Evolutionary conservation across 2,113 vertebrate species (phyloP).

Genomic region (Rattus rattus): DNA sequence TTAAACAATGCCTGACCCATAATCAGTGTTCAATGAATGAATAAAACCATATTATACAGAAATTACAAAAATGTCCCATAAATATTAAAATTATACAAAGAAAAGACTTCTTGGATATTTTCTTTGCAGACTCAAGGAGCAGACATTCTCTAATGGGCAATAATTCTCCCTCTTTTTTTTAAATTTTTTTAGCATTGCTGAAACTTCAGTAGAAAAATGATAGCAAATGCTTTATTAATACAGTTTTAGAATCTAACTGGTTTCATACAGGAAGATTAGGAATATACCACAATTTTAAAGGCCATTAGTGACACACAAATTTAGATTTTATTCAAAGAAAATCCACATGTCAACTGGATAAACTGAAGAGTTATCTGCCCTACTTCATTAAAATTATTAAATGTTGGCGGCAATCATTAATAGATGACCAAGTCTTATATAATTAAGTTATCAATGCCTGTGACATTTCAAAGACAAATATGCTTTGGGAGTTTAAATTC

Average conservation of each 20-base stretch:
- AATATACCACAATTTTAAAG: slow-evolving; percentile 3
- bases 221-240: not conserved
- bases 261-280: not conserved
- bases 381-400: slow-evolving; percentile 30
- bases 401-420: not conserved
- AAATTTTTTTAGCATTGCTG: not conserved
- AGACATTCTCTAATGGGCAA: not conserved
- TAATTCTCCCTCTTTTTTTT: not conserved
- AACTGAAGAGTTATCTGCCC: not conserved
- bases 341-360: slow-evolving; percentile 44
- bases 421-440: slow-evolving; percentile 2
- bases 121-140: not conserved
- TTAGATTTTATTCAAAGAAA: slow-evolving; percentile 34
- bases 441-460: not conserved
- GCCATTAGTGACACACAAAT: not conserved
- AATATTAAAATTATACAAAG: slow-evolving; percentile 47
- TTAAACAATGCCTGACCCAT: not conserved
- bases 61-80: not conserved
- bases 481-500: slow-evolving; percentile 27
- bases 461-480: slow-evolving; percentile 24
- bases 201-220: not conserved
- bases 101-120: not conserved
- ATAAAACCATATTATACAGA: not conserved
- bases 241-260: not conserved
- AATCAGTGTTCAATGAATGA: not conserved